Evolutionary conservation across 2,113 vertebrate genomes (phyloP).

Genomic region (Atlantisia rogersi): DNA sequence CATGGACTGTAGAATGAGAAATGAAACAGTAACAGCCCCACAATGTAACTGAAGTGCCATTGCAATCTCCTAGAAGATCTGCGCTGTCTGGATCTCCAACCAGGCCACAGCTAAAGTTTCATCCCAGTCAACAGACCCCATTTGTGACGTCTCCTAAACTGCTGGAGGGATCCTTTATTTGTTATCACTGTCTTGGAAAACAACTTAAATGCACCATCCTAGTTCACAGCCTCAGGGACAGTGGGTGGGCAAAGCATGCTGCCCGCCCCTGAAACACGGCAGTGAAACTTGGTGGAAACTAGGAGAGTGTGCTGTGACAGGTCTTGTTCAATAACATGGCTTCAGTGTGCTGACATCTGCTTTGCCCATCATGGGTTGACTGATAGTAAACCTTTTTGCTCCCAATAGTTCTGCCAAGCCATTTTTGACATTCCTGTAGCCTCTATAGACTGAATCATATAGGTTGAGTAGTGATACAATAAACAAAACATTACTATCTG

Average conservation of each 20-base stretch:
- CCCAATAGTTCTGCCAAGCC: neutral
- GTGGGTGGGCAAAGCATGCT: neutral
- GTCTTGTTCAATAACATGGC: neutral
- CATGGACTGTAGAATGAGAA: neutral
- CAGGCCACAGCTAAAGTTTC: neutral
- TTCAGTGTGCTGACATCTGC: neutral
- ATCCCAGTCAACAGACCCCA: neutral
- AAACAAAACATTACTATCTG: neutral
- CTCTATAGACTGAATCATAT: neutral
- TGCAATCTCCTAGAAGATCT: neutral
- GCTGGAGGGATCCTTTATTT: neutral
- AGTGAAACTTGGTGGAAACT: neutral
- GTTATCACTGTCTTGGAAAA: neutral
- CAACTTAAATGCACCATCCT: neutral
- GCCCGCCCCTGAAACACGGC: neutral
- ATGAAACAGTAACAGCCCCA: neutral
- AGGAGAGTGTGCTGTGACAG: neutral
- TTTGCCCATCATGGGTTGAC: neutral
- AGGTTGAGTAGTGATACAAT: neutral
- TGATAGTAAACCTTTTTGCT: neutral
- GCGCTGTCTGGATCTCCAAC: neutral
- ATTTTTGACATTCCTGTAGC: neutral
- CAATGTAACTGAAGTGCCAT: neutral
- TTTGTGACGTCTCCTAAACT: neutral
- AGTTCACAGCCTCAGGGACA: neutral